Base-by-base conservation (phyloP, 2,888 invertebrate genomes). In the Nasonia oneida region DNA sequence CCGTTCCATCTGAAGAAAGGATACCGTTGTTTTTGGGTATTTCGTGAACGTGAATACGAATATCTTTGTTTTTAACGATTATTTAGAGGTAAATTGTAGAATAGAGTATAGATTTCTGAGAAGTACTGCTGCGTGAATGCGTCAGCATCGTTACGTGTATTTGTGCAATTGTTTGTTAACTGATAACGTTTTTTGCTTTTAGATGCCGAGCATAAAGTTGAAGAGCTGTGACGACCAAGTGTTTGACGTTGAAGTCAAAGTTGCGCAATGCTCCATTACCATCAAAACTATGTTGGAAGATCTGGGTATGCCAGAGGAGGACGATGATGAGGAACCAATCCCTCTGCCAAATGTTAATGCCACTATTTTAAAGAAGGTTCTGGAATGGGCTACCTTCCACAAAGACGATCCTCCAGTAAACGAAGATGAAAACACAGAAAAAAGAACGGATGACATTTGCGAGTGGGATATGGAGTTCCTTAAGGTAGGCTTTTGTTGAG, bases 391-490 rank as follows among this genome's bases (percentile, higher is more conserved):
- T 2, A 97, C 96, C 0, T 97, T 97, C 90, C 97, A 98, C 92
- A 97, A 97, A 94, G 97, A 99, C 92, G 99, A 99, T 93, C 97
- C 98, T 50, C 97, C 98, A 85, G 96, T 97, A 91, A 98, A 98
- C 94, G 98, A 99, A 91, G 98, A 98, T 92, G 98, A 99, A 92
- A 98, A 97, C 93, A 97, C 97, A 93, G 98, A 98, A 92, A 98
- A 98, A 91, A 95, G 99, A n/a, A 99, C 98, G 3, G 99, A 99
- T 93, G 99, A 99, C 92, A 99, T 99, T 89, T 97, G 97, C 14
- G 97, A 98, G 0, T 99, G 99, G 99, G 99, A 99, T 94, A 97
- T 98, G 0, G 99, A 99, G 93, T 99, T 99, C 92, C 94, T 99
- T 42, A 99, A 99, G 95, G 88, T 87, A 80, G 39, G 18, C 39